phyloP scores from a whole-genome alignment of 2,797 vertebrate genomes.

The Austrolebias charrua region DNA sequence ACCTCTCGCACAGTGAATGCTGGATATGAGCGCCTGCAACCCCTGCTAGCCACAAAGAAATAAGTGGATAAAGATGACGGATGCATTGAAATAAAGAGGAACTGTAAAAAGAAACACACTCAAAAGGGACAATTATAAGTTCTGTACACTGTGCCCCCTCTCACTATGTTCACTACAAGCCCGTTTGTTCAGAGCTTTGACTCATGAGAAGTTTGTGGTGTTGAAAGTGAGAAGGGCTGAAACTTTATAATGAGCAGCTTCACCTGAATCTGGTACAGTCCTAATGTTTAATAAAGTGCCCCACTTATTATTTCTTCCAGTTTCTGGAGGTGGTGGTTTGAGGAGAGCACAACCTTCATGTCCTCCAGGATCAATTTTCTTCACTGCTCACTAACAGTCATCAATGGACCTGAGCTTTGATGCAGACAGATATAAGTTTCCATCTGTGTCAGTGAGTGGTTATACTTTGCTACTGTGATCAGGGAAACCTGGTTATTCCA shows the following conservation, averaged over 20 bases:
- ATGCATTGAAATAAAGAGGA: not conserved
- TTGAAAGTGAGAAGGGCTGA: slow-evolving; percentile 44
- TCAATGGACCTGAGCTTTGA: slow-evolving; percentile 45
- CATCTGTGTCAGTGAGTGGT: slow-evolving; percentile 19
- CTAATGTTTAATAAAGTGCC: slow-evolving; percentile 59
- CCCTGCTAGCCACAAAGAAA: no score
- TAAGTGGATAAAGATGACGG: not conserved
- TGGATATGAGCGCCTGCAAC: no score
- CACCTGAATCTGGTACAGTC: slow-evolving; percentile 57
- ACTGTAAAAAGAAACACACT: not conserved
- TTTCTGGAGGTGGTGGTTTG: slow-evolving; percentile 34
- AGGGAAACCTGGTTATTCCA: slow-evolving; percentile 6
- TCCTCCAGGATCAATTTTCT: slow-evolving; percentile 25
- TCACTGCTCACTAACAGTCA: slow-evolving; percentile 24
- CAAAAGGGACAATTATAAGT: slow-evolving; percentile 10
- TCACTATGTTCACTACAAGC: slow-evolving; percentile 17
- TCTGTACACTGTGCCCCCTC: slow-evolving; percentile 13
- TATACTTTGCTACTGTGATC: slow-evolving; percentile 19
- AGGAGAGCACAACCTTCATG: slow-evolving; percentile 35
- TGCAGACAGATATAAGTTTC: slow-evolving; percentile 27
- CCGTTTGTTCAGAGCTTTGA: slow-evolving; percentile 42
- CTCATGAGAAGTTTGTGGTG: slow-evolving; percentile 41
- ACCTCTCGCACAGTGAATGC: no score
- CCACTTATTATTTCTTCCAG: slow-evolving; percentile 56
- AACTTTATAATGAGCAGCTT: slow-evolving; percentile 64